Base-by-base conservation (phyloP, 2,113 vertebrate genomes). In the Synchiropus splendidus region DNA sequence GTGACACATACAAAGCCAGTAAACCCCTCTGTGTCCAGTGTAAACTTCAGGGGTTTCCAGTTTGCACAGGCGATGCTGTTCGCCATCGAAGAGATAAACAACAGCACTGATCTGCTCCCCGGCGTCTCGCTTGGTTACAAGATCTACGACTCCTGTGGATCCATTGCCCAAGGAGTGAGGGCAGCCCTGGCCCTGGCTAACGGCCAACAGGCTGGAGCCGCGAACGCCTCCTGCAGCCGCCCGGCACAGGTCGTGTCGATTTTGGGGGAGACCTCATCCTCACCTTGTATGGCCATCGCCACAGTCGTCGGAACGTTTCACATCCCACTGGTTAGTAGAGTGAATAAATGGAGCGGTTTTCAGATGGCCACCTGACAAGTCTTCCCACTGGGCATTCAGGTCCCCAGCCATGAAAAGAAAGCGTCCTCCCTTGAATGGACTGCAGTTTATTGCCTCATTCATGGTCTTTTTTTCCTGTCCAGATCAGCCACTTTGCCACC, bases 21-120 rank as follows among this genome's bases (percentile, higher is more conserved):
- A 9, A 11, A 9, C 21, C 1, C 44, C 0, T 58, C 4, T 56
- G 16, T 10, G 42, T 56, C 5, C 17, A 86, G 84, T 58, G 59
- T 86, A 27, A 75, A 83, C 64, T 81, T 80, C 53, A 83, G 80
- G 60, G 77, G 58, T 1, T 77, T 86, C 51, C 85, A 85, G 45
- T 80, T 63, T 49, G 58, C 74, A 13, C 80, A 83, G 50, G 69
- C 83, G 4, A 79, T 85, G 80, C 58, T 82, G 5, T 86, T 84
- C 72, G 79, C 85, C 13, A 77, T 83, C 18, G 77, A 81, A 34
- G 80, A 86, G 51, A 83, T 86, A 27, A 86, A 86, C 42, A 83
- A 84, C 55, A 83, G 72, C 21, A 65, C 79, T 18, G 44, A 65
- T 16, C 33, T 86, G 12, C 61, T 86, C 31, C 85, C 82, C n/a